phyloP scores from a whole-genome alignment of 2,113 vertebrate species.

The Thermophis baileyi region DNA sequence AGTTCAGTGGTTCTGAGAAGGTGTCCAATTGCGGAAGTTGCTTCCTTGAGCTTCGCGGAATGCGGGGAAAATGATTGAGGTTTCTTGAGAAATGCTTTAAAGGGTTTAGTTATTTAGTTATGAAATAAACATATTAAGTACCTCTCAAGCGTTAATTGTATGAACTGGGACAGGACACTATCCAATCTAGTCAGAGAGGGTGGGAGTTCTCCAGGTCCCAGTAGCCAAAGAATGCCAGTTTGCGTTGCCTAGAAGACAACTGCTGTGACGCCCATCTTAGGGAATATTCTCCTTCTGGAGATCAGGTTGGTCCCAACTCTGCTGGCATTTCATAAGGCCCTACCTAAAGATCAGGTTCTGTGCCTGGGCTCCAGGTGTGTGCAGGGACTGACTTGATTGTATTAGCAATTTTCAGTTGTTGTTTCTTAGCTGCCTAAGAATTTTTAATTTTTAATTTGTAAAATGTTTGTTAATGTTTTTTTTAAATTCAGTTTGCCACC shows the following conservation, averaged over 20 bases:
- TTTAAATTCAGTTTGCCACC: background rate
- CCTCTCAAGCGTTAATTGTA: background rate
- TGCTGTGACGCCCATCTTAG: background rate
- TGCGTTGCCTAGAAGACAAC: background rate
- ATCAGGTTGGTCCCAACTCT: background rate
- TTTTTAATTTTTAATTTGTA: background rate
- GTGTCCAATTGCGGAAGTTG: background rate
- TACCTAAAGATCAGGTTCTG: background rate
- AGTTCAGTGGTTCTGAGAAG: too few relatives aligned
- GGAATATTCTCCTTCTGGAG: background rate
- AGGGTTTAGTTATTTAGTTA: background rate
- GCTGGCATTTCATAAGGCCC: background rate
- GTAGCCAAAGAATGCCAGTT: background rate
- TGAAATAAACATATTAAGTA: background rate
- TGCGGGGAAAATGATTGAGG: background rate
- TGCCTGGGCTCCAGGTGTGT: background rate
- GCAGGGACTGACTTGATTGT: background rate
- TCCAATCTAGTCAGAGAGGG: background rate
- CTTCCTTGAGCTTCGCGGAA: background rate
- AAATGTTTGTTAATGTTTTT: background rate
- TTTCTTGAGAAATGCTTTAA: background rate
- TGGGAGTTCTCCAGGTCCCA: background rate
- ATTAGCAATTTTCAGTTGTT: background rate
- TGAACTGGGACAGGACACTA: background rate
- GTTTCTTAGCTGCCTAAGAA: background rate